Evolutionary conservation across 2,797 vertebrate species (phyloP).

Genomic region (Microtus obscurus): DNA sequence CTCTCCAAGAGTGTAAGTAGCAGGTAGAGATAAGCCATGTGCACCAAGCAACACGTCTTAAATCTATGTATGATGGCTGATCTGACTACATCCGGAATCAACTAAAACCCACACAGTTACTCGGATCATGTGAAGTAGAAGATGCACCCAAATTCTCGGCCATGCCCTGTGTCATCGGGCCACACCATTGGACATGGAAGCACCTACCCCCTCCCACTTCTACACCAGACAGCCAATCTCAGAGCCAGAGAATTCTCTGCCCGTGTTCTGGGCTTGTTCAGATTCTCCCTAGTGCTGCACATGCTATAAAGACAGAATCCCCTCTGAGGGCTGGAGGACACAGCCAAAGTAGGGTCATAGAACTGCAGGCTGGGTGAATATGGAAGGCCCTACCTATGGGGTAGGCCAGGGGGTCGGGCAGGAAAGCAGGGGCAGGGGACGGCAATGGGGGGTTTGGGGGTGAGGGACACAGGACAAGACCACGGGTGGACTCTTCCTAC

Average conservation of each 20-base stretch:
- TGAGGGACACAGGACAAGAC: too few species aligned
- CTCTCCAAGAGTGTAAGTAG: neutral
- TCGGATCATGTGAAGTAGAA: neutral
- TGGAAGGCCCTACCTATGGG: neutral
- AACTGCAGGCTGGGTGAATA: neutral
- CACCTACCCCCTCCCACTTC: neutral
- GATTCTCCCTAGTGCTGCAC: neutral
- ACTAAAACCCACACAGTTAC: neutral
- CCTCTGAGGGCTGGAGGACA: neutral
- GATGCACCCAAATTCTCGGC: neutral
- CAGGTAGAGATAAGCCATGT: neutral
- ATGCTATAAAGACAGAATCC: neutral
- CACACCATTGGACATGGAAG: neutral
- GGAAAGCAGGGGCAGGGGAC: neutral
- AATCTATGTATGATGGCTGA: too few species aligned
- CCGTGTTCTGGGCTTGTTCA: neutral
- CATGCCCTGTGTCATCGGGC: neutral
- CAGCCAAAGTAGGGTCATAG: neutral
- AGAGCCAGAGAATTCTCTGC: neutral
- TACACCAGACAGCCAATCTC: neutral
- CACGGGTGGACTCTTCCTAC: neutral
- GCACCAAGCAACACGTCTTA: too few species aligned
- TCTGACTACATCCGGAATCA: neutral
- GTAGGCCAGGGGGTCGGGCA: neutral
- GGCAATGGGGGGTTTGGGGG: accelerated